phyloP scores from a whole-genome alignment of 2,888 invertebrate species.

The Oxystoma pomonae region DNA sequence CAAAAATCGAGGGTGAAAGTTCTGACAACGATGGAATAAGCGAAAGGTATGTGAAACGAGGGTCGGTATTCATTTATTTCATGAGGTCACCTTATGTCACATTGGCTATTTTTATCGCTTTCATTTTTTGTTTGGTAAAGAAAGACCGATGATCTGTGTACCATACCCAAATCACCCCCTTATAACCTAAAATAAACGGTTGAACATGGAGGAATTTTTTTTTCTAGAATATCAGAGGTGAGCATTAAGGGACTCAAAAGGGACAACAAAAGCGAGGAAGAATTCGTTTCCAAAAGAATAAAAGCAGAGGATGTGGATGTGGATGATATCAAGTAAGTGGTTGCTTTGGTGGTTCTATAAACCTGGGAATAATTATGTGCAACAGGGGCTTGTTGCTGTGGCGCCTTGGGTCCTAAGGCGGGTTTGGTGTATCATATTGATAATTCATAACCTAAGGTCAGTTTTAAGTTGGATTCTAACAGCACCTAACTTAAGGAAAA shows the following conservation, averaged over 20 bases:
- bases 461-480: too few relatives aligned
- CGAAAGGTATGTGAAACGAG: constrained; percentile 28
- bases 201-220: background rate
- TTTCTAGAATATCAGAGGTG: constrained; percentile 28
- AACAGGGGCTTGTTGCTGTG: too few relatives aligned
- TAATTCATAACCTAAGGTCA: too few relatives aligned
- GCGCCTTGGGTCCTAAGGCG: too few relatives aligned
- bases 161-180: background rate
- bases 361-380: too few relatives aligned
- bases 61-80: background rate
- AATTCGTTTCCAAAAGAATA: constrained; percentile 33
- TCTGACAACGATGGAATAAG: constrained; percentile 22
- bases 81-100: background rate
- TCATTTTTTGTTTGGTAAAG: too few relatives aligned
- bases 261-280: constrained; percentile 33
- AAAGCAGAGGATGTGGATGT: constrained; percentile 40
- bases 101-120: constrained; percentile 10
- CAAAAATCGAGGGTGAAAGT: constrained; percentile 22
- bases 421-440: too few relatives aligned
- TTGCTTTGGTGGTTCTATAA: too few relatives aligned
- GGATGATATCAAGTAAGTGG: constrained; percentile 42
- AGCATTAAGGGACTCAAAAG: constrained; percentile 37
- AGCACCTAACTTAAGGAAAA: too few relatives aligned
- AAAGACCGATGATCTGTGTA: background rate
- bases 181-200: background rate